Base-by-base conservation (phyloP, 2,888 invertebrate genomes). In the Liodrosophila aerea region DNA sequence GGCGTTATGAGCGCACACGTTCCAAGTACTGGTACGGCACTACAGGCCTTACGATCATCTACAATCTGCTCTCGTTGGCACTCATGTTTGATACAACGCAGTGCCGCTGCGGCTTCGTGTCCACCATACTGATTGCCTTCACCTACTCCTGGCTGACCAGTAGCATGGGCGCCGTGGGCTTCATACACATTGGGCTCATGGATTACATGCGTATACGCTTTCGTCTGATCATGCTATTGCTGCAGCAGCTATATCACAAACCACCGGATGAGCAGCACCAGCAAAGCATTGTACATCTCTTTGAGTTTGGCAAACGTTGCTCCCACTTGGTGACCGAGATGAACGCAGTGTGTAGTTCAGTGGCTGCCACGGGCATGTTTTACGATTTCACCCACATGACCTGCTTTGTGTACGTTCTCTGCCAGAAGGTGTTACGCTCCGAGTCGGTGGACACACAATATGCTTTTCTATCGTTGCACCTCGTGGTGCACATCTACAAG, bases 301-400 rank as follows among this genome's bases (percentile, higher is more conserved):
- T 84, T 2, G 51, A 47, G 0, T 71, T 73, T 12, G 57, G 69
- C 12, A 81, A 74, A 33, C 57, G 73, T 4, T 85, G 87, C 46
- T 71, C 65, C 1, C 54, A 64, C 5, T 40, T 89, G n/a, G 59
- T 88, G 4, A 27, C 36, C 11, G 66, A 63, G 9, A 11, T 88
- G 0, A 89, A 89, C 60, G 37, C 33, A 1, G 65, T 88, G 0
- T 87, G 83, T 27, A 68, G 78, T 1, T 43, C 60, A 5, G 54
- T 68, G 0, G 65, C 68, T 5, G 76, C 76, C 16, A 51, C 59
- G 0, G 76, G 73, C 16, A 50, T 82, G 9, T 87, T 89, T 43
- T 85, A 89, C 51, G 88, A 88, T 44, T 89, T 89, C 27, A 69
- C 74, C 0, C 73, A 88, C 40, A 64, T 84, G 58, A 86, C 89